A percentile compares a stretch with the other conserved stretches of the same genome.
These are phyloP conservation scores for Centropristis striata DNA, from an alignment of 2,113 vertebrate genomes.

Conservation along the genomic window DNA sequence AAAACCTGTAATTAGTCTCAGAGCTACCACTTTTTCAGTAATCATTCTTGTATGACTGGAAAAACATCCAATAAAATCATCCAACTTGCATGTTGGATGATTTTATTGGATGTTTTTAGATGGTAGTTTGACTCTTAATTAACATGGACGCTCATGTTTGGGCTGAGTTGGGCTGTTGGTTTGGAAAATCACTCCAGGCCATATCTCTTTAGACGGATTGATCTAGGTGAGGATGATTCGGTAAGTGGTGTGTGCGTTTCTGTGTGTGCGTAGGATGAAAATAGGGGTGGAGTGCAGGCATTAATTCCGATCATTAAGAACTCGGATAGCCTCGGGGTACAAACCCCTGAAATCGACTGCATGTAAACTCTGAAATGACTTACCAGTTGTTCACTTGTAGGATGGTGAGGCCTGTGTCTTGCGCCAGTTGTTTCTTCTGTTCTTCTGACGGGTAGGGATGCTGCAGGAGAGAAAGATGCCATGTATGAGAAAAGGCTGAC, in stretches of 20 bases:
- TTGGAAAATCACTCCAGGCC: slow-evolving; percentile 78
- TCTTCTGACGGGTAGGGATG: slow-evolving; percentile 99
- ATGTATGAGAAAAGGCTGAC: slow-evolving; percentile 35
- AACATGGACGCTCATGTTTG: slow-evolving; percentile 74
- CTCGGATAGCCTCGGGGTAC: slow-evolving; percentile 79
- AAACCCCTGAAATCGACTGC: slow-evolving; percentile 70
- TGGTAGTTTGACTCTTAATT: slow-evolving; percentile 70
- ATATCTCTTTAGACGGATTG: slow-evolving; percentile 82
- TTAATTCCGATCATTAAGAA: slow-evolving; percentile 85
- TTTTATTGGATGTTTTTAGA: slow-evolving; percentile 75
- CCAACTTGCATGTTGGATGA: slow-evolving; percentile 46
- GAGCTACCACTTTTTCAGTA: slow-evolving; percentile 52
- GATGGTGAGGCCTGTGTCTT: slow-evolving; percentile 99
- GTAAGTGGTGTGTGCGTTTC: slow-evolving; percentile 61
- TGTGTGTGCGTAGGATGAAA: slow-evolving; percentile 31
- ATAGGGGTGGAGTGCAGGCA: slow-evolving; percentile 60
- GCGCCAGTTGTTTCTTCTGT: slow-evolving; percentile 99
- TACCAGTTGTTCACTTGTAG: slow-evolving; percentile 99
- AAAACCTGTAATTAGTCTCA: slow-evolving; percentile 67
- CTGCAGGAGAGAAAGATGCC: slow-evolving; percentile 80
- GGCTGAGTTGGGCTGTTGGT: slow-evolving; percentile 57
- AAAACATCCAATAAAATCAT: slow-evolving; percentile 52
- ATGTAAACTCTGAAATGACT: slow-evolving; percentile 86
- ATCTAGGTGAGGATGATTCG: slow-evolving; percentile 74
- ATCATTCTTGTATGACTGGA: slow-evolving; percentile 50